A percentile compares a stretch with the other conserved stretches of the same genome.
phyloP scores from a whole-genome alignment of 2,888 invertebrate genomes.

The Eilema griseolum region DNA sequence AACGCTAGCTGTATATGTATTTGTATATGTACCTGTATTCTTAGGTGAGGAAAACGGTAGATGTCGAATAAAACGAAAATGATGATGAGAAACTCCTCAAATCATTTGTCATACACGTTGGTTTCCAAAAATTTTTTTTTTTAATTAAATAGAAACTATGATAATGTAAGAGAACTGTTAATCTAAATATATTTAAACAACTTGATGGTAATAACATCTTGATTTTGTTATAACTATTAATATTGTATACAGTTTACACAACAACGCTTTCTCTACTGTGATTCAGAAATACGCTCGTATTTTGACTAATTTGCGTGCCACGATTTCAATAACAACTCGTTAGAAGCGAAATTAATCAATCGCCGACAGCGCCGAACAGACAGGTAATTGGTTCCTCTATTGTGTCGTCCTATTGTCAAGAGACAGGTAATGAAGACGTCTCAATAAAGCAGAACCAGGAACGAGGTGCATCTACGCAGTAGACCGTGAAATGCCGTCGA shows the following conservation, averaged over 20 bases:
- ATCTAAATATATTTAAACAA: neutral
- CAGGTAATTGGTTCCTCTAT: conserved; percentile 49
- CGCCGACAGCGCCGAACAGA: conserved; percentile 26
- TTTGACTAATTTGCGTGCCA: neutral
- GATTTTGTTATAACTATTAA: neutral
- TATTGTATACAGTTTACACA: neutral
- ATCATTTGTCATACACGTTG: neutral
- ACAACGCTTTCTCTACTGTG: neutral
- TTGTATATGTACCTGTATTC: no score
- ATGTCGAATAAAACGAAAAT: neutral
- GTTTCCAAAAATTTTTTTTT: no score
- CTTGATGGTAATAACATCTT: neutral
- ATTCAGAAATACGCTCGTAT: neutral
- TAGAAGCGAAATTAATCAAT: conserved; percentile 34
- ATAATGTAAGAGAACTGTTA: no score
- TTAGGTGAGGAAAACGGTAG: neutral
- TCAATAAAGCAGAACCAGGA: conserved; percentile 65
- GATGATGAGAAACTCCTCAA: neutral
- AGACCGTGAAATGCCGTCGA: conserved; percentile 79
- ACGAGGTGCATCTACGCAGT: conserved; percentile 72
- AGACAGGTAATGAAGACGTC: conserved; percentile 62
- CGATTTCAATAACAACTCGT: neutral
- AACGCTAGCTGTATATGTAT: neutral
- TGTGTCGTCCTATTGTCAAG: conserved; percentile 45
- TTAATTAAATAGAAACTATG: no score